Evolutionary conservation across 2,888 invertebrate genomes (phyloP).

Genomic region (Elegia similella): DNA sequence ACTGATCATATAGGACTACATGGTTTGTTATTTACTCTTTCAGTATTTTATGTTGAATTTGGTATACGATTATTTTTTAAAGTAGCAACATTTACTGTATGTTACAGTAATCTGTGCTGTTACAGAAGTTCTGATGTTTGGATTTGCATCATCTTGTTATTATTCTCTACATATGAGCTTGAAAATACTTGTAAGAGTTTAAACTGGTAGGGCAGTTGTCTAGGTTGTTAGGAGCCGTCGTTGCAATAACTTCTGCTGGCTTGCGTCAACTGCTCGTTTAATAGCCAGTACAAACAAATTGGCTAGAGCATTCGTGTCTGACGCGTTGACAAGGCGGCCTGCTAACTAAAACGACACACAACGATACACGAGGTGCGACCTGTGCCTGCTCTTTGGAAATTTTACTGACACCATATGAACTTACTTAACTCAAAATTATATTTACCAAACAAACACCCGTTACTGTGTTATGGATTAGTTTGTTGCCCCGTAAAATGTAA

Average conservation of each 20-base stretch:
- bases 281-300: conserved; percentile 51
- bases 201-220: neutral
- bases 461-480: conserved; percentile 45
- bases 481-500: conserved; percentile 46
- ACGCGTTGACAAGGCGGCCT: conserved; percentile 58
- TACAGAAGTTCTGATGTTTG: too few species aligned
- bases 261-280: conserved; percentile 32
- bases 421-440: conserved; percentile 45
- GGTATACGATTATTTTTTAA: too few species aligned
- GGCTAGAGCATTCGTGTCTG: conserved; percentile 50
- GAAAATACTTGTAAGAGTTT: conserved; percentile 13
- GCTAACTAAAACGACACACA: conserved; percentile 60
- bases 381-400: conserved; percentile 45
- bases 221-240: neutral
- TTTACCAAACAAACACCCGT: conserved; percentile 54
- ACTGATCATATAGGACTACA: conserved; percentile 39
- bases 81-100: too few species aligned
- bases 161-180: too few species aligned
- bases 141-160: too few species aligned
- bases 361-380: conserved; percentile 42
- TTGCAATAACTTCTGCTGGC: neutral
- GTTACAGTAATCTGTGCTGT: too few species aligned
- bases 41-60: conserved; percentile 36
- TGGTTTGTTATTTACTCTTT: conserved; percentile 47
- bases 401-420: conserved; percentile 42